Base-by-base conservation (phyloP, 2,797 vertebrate genomes). In the Gallinago solitaria region DNA sequence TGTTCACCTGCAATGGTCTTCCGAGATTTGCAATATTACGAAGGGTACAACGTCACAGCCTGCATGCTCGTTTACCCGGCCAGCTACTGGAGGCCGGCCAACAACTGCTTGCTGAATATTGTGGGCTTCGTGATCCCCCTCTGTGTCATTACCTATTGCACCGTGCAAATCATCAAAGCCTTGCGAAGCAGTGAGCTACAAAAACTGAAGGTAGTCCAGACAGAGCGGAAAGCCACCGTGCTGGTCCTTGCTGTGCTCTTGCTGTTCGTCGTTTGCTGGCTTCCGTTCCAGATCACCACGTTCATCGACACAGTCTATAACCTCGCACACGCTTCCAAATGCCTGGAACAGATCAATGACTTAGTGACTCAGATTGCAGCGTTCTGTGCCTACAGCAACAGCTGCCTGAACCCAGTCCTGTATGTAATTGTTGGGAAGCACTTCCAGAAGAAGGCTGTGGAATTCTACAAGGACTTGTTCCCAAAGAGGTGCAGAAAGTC, bases 341-440 rank as follows among this genome's bases (percentile, higher is more conserved):
- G 99, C 87, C 47, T 83, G 60, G 68, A n/a, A 9, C n/a, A 95
- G 0, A 16, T 94, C 5, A 64, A 98, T n/a, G 98, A 98, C 11
- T 48, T 98, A 59, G 61, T 98, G 85, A 98, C 97, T 6, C 98
- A 99, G 95, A 68, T 99, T 54, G 87, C 98, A 12, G 93, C 95
- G 0, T 99, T 98, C 76, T 90, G 98, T 12, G 98, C 98, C 79
- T 99, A 98, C 20, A 98, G 98, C 96, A 99, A 99, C 97, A 99
- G 99, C 96, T 98, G 98, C 64, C 97, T 99, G 82, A 99, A 99
- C 96, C 99, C 99, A 2, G 95, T 99, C 84, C 94, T 99, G n/a
- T 99, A 99, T 8, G 98, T 99, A 73, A 98, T 99, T 16, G 98
- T 99, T 11, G 99, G 99, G 39, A 99, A 98, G 86, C 98, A 98